phyloP scores from a whole-genome alignment of 2,888 invertebrate species.

The Leptothorax acervorum region DNA sequence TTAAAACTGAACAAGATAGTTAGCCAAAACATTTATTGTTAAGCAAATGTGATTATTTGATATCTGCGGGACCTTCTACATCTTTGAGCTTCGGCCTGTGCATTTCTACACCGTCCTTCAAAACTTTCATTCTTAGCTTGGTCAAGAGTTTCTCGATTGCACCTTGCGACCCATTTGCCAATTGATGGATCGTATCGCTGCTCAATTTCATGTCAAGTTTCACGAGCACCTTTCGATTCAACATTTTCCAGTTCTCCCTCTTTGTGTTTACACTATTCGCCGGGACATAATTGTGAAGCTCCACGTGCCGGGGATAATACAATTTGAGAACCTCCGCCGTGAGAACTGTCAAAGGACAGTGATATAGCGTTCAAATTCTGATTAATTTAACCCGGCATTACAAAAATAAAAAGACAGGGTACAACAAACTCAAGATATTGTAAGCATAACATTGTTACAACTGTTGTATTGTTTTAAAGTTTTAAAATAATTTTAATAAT shows the following conservation, averaged over 20 bases:
- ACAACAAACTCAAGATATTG: not conserved
- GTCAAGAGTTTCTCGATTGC: conserved; percentile 87
- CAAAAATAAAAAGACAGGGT: not conserved
- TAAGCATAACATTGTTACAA: not conserved
- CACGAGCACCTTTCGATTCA: conserved; percentile 90
- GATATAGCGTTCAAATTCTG: not conserved
- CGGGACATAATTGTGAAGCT: conserved; percentile 91
- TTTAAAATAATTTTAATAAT: not conserved
- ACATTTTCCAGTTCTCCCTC: conserved; percentile 91
- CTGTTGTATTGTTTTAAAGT: not conserved
- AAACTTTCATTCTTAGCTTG: conserved; percentile 59
- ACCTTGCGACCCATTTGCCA: conserved; percentile 88
- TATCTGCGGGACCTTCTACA: conserved; percentile 13
- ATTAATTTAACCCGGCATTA: not conserved
- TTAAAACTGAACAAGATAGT: conserved; percentile 8
- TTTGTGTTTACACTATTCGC: conserved; percentile 89
- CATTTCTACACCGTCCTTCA: conserved; percentile 15
- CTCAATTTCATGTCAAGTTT: conserved; percentile 88
- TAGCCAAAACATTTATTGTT: not conserved
- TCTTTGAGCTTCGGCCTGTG: conserved; percentile 10
- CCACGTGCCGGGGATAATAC: conserved; percentile 90
- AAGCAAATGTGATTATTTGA: not conserved
- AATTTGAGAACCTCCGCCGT: conserved; percentile 90
- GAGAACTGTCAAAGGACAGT: conserved; percentile 86
- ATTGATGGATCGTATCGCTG: conserved; percentile 87